Conservation (phyloP, 2,888 invertebrate species). For the Dinocampus coccinellae region DNA sequence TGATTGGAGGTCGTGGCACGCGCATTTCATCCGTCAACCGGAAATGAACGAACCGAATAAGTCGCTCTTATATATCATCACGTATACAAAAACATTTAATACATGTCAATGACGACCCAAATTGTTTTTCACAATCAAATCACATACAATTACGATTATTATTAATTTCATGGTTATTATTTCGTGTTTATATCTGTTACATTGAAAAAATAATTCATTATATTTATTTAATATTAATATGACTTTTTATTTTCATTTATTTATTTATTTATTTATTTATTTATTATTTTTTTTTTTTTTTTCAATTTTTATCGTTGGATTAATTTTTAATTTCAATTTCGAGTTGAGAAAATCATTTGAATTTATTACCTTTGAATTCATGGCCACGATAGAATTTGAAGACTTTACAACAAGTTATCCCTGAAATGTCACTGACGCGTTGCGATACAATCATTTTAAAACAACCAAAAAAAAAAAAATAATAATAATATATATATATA, state of each 20-base stretch:
- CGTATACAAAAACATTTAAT: not conserved
- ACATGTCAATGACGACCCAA: conserved; percentile 17
- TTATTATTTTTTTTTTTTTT: not conserved
- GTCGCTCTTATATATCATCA: conserved; percentile 3
- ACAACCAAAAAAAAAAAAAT: not conserved
- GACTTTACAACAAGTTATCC: conserved; percentile 8
- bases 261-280: not conserved
- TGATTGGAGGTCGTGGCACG: conserved; percentile 16
- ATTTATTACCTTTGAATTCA: conserved; percentile 9
- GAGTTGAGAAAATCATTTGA: not conserved
- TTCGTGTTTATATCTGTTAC: too few species aligned
- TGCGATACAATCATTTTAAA: not conserved
- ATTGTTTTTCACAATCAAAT: not conserved
- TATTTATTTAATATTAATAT: not conserved
- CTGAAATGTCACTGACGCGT: not conserved
- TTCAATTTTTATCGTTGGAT: not conserved
- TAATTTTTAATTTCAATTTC: not conserved
- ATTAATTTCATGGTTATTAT: too few species aligned
- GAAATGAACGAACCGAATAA: conserved; percentile 28
- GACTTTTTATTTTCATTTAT: not conserved
- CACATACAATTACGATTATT: not conserved
- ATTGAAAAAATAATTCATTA: not conserved
- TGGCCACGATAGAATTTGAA: conserved; percentile 1
- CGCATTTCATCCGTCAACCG: conserved; percentile 15
- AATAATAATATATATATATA: not conserved